Evolutionary conservation across 2,888 invertebrate genomes (phyloP).

Genomic region (Fissipunctia ypsillon): DNA sequence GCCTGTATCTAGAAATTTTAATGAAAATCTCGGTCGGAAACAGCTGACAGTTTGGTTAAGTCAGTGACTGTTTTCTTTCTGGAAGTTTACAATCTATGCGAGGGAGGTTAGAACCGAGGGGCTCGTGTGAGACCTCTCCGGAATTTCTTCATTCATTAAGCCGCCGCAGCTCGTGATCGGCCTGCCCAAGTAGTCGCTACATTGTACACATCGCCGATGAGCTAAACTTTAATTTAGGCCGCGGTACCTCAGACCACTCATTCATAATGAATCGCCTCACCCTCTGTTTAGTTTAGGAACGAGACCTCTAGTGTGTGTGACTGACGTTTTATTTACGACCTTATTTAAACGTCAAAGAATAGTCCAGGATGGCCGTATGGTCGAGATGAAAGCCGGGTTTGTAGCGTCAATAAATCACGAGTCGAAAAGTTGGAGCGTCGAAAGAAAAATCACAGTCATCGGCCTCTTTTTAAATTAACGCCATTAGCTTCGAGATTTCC

Average conservation of each 20-base stretch:
- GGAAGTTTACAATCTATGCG: conserved; percentile 81
- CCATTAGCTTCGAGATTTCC: conserved; percentile 89
- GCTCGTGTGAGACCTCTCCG: conserved; percentile 80
- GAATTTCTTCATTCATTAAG: conserved; percentile 90
- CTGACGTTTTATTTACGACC: conserved; percentile 82
- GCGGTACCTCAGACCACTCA: conserved; percentile 83
- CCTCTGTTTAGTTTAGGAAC: conserved; percentile 83
- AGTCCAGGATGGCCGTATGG: conserved; percentile 56
- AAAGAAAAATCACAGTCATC: conserved; percentile 89
- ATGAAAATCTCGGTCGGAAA: conserved; percentile 48
- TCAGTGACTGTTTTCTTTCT: conserved; percentile 65
- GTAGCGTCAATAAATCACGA: conserved; percentile 86
- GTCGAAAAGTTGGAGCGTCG: conserved; percentile 78
- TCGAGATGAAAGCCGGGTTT: conserved; percentile 69
- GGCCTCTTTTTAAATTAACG: conserved; percentile 90
- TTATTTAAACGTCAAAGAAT: conserved; percentile 69
- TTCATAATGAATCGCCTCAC: conserved; percentile 84
- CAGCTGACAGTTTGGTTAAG: conserved; percentile 62
- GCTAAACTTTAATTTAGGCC: conserved; percentile 88
- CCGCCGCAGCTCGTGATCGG: conserved; percentile 84
- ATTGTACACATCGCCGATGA: conserved; percentile 83
- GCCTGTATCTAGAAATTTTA: conserved; percentile 33
- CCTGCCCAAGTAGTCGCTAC: conserved; percentile 81
- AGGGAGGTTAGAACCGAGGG: conserved; percentile 74
- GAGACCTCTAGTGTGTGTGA: conserved; percentile 79